These are phyloP conservation scores for Gambusia affinis DNA, from an alignment of 2,113 vertebrate species.

Conservation along the genomic window DNA sequence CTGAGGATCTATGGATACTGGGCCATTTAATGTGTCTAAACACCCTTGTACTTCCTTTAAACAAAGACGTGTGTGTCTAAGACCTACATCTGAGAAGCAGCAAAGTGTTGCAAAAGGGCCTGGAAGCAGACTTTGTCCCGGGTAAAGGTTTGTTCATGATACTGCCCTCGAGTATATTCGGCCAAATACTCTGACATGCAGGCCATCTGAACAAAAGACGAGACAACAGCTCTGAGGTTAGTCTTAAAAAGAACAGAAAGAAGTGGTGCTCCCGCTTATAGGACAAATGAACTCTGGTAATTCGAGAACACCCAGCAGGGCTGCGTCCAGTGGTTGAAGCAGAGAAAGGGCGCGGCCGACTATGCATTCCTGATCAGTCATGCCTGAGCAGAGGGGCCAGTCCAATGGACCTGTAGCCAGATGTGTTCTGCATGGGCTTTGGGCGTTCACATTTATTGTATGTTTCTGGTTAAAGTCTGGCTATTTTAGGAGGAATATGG, in stretches of 20 bases:
- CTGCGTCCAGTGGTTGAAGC: slow-evolving; percentile 61
- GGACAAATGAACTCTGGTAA: slow-evolving; percentile 63
- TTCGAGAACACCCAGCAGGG: slow-evolving; percentile 61
- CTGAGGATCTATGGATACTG: too few species aligned
- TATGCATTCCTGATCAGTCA: slow-evolving; percentile 74
- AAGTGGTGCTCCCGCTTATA: slow-evolving; percentile 52
- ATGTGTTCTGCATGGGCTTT: slow-evolving; percentile 52
- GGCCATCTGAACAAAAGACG: neutral
- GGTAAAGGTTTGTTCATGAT: too few species aligned
- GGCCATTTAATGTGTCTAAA: neutral
- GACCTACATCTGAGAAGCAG: slow-evolving; percentile 49
- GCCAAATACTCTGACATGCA: neutral
- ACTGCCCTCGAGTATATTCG: neutral
- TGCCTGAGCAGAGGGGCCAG: slow-evolving; percentile 55
- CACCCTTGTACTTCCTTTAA: neutral
- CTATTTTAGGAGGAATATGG: neutral
- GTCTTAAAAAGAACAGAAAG: slow-evolving; percentile 51
- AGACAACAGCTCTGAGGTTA: slow-evolving; percentile 3
- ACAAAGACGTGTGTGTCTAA: neutral
- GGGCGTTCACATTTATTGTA: slow-evolving; percentile 14
- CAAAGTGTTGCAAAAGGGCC: slow-evolving; percentile 9
- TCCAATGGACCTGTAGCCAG: slow-evolving; percentile 60
- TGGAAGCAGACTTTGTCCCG: too few species aligned
- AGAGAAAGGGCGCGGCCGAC: slow-evolving; percentile 70
- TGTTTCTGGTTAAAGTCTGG: slow-evolving; percentile 11